Conservation (phyloP, 2,888 invertebrate genomes). For the Diplolepis rosae region DNA sequence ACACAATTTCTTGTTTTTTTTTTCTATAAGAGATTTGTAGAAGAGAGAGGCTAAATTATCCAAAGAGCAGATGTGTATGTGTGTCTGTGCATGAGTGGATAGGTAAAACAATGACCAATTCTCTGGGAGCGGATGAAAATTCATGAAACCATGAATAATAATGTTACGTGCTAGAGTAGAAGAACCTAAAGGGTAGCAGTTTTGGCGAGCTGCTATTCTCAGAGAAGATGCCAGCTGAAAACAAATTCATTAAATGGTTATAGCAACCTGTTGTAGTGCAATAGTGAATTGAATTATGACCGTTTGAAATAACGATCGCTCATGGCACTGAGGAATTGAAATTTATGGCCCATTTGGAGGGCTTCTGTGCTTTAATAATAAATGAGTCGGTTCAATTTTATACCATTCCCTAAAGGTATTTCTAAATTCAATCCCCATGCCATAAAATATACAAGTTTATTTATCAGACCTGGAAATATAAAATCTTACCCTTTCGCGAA, state of each 20-base stretch:
- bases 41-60: background rate
- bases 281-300: background rate
- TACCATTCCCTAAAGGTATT: background rate
- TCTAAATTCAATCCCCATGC: background rate
- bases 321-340: constrained; percentile 6
- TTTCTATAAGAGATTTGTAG: background rate
- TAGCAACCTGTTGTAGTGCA: constrained; percentile 39
- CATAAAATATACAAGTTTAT: background rate
- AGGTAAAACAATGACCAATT: constrained; percentile 61
- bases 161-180: constrained; percentile 44
- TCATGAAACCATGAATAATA: constrained; percentile 71
- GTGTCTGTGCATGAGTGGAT: constrained; percentile 40
- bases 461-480: background rate
- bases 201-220: background rate
- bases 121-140: constrained; percentile 61
- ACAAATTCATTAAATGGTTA: constrained; percentile 48
- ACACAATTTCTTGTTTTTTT: background rate
- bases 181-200: background rate
- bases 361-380: constrained; percentile 7
- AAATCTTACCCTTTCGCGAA: background rate
- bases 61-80: background rate
- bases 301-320: constrained; percentile 11
- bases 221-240: constrained; percentile 42
- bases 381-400: background rate
- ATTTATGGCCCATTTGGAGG: background rate